Evolutionary conservation across 2,888 invertebrate genomes (phyloP).

Genomic region (Ennomos fuscantarius): DNA sequence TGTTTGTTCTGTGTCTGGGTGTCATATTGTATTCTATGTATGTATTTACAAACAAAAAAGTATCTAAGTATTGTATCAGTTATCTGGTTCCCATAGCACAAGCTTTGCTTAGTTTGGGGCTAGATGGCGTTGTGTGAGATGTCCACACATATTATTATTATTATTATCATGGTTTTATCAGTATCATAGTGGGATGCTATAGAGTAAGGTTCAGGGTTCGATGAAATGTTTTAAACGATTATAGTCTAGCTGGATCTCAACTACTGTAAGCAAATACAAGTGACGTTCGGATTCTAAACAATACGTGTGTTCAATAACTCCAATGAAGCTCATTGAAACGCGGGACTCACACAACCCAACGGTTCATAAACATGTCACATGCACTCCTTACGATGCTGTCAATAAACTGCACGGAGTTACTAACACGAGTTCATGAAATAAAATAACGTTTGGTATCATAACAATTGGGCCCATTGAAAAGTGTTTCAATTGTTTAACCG

Average conservation of each 20-base stretch:
- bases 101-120: too few relatives aligned
- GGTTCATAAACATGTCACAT: slow-evolving; percentile 55
- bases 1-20: too few relatives aligned
- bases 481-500: slow-evolving; percentile 30
- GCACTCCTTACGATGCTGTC: slow-evolving; percentile 49
- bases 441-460: slow-evolving; percentile 45
- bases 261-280: slow-evolving; percentile 10
- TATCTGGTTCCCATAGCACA: too few relatives aligned
- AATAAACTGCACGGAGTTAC: slow-evolving; percentile 51
- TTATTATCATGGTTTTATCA: too few relatives aligned
- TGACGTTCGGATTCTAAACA: slow-evolving; percentile 31
- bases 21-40: too few relatives aligned
- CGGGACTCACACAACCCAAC: slow-evolving; percentile 34
- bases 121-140: too few relatives aligned
- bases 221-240: too few relatives aligned
- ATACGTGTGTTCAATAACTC: slow-evolving; percentile 39
- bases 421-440: slow-evolving; percentile 51
- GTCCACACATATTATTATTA: too few relatives aligned
- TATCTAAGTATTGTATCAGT: too few relatives aligned
- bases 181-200: too few relatives aligned
- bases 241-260: background rate
- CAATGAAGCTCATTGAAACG: slow-evolving; percentile 44
- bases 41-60: too few relatives aligned
- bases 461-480: slow-evolving; percentile 45
- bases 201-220: too few relatives aligned